A percentile compares a stretch with the other conserved stretches of the same genome.
Evolutionary conservation across 2,797 vertebrate genomes (phyloP).

Genomic region (Oreonectes daqikongensis): DNA sequence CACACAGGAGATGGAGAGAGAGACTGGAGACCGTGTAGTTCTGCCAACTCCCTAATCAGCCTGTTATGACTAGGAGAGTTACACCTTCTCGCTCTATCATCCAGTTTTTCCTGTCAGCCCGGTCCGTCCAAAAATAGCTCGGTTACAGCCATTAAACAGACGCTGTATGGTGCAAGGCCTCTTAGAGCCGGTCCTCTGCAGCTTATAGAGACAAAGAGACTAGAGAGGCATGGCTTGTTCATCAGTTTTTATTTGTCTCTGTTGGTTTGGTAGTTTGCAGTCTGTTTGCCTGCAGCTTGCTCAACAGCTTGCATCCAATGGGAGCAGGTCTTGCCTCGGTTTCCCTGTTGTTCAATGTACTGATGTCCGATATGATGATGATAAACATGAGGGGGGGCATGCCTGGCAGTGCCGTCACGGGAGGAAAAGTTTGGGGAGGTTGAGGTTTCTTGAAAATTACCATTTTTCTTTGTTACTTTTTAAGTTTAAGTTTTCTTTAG

Average conservation of each 20-base stretch:
- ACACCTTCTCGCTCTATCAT: constrained; percentile 38
- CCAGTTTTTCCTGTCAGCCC: constrained; percentile 30
- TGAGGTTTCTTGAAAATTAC: no score
- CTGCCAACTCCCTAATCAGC: constrained; percentile 44
- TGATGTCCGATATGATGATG: constrained; percentile 58
- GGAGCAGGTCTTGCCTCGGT: constrained; percentile 71
- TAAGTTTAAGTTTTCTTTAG: not conserved
- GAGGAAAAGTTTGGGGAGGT: not conserved
- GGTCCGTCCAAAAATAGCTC: constrained; percentile 41
- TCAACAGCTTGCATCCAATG: constrained; percentile 72
- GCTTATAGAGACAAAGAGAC: constrained; percentile 11
- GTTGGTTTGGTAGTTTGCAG: constrained; percentile 70
- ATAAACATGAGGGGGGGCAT: not conserved
- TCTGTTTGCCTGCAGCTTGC: constrained; percentile 76
- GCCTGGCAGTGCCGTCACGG: not conserved
- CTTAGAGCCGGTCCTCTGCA: not conserved
- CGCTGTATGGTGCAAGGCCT: constrained; percentile 31
- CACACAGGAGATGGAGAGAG: constrained; percentile 35
- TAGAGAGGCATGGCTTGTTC: constrained; percentile 60
- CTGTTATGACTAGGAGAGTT: constrained; percentile 38
- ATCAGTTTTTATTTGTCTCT: constrained; percentile 66
- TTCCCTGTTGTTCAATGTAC: constrained; percentile 73
- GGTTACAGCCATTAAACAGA: constrained; percentile 43
- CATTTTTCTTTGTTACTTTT: no score
- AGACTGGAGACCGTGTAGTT: constrained; percentile 38